Evolutionary conservation across 2,888 invertebrate genomes (phyloP).

Genomic region (Alviniconcha strummeri): DNA sequence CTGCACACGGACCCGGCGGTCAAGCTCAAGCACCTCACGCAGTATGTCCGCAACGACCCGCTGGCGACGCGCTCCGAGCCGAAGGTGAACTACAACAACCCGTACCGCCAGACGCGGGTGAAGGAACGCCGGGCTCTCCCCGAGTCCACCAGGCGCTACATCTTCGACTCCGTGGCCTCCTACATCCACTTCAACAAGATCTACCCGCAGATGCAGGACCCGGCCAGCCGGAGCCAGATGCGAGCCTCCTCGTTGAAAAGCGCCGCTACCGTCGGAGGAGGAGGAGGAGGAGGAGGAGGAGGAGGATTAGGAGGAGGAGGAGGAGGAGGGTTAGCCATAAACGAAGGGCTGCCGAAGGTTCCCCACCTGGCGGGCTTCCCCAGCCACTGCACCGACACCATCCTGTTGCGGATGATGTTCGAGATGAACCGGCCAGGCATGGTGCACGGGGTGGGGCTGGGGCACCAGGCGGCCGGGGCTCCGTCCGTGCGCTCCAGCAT

Average conservation of each 20-base stretch:
- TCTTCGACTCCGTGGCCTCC: slow-evolving; percentile 51
- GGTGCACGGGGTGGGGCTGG: slow-evolving; percentile 5
- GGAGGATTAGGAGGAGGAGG: too few species aligned
- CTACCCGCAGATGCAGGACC: slow-evolving; percentile 28
- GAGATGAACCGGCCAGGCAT: slow-evolving; percentile 50
- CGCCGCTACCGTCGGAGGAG: too few species aligned
- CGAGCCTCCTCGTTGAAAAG: too few species aligned
- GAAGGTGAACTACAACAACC: slow-evolving; percentile 52
- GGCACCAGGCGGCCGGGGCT: slow-evolving; percentile 23
- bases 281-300: too few species aligned
- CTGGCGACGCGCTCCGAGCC: background rate
- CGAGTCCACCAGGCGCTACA: slow-evolving; percentile 40
- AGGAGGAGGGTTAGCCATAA: background rate
- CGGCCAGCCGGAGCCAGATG: background rate
- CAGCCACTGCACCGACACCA: slow-evolving; percentile 59
- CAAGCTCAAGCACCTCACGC: slow-evolving; percentile 34
- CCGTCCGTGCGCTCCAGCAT: slow-evolving; percentile 2
- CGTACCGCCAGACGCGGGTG: slow-evolving; percentile 50
- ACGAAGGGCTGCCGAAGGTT: slow-evolving; percentile 13
- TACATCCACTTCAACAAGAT: slow-evolving; percentile 53
- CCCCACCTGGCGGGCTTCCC: slow-evolving; percentile 50
- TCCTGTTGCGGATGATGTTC: slow-evolving; percentile 59
- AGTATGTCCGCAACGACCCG: slow-evolving; percentile 31
- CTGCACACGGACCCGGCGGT: slow-evolving; percentile 8
- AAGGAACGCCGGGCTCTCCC: slow-evolving; percentile 47